Percentiles rank a stretch among this genome's conserved stretches.
Evolutionary conservation across 2,888 invertebrate genomes (phyloP).

Genomic region (Ophion costatus): DNA sequence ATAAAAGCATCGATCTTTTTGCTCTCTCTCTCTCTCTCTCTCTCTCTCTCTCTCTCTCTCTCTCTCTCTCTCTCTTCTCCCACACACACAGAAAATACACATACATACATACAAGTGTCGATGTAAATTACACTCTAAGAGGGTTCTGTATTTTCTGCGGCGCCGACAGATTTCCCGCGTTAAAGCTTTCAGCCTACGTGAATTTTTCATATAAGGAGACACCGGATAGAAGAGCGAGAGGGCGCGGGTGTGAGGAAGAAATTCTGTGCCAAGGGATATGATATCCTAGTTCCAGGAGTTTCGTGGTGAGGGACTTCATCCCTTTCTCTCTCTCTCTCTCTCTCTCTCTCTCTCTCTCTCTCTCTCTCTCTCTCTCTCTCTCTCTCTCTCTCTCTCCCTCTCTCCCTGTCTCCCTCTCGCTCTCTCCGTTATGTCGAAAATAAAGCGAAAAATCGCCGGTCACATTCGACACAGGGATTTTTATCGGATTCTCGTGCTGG

Average conservation of each 20-base stretch:
- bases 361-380: neutral
- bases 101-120: neutral
- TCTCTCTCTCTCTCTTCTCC: too few species aligned
- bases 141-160: constrained; percentile 27
- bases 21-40: too few species aligned
- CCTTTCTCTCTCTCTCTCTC: constrained; percentile 14
- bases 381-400: too few species aligned
- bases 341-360: neutral
- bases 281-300: constrained; percentile 37
- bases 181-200: constrained; percentile 60
- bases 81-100: too few species aligned
- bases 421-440: constrained; percentile 13
- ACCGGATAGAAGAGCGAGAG: constrained; percentile 17
- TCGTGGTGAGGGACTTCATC: constrained; percentile 23
- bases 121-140: constrained; percentile 15
- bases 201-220: constrained; percentile 57
- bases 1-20: too few species aligned
- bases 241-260: constrained; percentile 9
- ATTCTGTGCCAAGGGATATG: constrained; percentile 45
- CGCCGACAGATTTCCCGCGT: constrained; percentile 50
- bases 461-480: constrained; percentile 49
- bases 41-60: too few species aligned
- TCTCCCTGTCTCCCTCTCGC: too few species aligned
- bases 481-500: constrained; percentile 16
- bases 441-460: constrained; percentile 9